Conservation (phyloP, 1,140 invertebrate species). For the Drosophila bocqueti region DNA sequence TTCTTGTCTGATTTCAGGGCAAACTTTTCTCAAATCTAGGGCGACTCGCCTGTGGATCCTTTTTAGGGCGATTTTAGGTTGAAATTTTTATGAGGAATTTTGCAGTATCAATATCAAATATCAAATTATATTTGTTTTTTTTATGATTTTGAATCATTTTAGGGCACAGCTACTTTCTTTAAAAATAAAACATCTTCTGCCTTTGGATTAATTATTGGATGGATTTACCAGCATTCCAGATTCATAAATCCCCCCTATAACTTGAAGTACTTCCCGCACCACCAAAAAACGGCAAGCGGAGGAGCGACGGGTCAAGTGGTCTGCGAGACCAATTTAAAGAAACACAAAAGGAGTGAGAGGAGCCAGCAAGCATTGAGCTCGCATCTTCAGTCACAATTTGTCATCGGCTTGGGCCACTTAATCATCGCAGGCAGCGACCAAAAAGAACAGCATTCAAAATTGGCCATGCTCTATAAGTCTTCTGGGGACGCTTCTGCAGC, state of each 20-base stretch:
- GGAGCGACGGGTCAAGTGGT: constrained; percentile 66
- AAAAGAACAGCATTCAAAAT: constrained; percentile 45
- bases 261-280: constrained; percentile 45
- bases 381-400: constrained; percentile 62
- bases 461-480: constrained; percentile 72
- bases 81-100: not conserved
- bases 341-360: constrained; percentile 4
- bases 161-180: not conserved
- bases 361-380: constrained; percentile 26
- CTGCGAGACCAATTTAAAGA: constrained; percentile 71
- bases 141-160: not conserved
- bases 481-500: constrained; percentile 16
- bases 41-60: too few relatives aligned
- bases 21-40: too few relatives aligned
- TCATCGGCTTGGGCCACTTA: constrained; percentile 76
- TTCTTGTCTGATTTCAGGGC: too few relatives aligned
- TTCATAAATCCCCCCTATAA: constrained; percentile 47
- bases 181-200: not conserved
- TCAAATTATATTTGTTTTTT: not conserved
- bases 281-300: not conserved
- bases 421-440: constrained; percentile 43
- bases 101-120: not conserved
- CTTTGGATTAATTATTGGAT: not conserved
- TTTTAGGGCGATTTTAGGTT: too few relatives aligned
- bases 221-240: constrained; percentile 20